Percentiles rank a stretch among this genome's conserved stretches.
Evolutionary conservation across 2,113 vertebrate genomes (phyloP).

Genomic region (Mola mola): DNA sequence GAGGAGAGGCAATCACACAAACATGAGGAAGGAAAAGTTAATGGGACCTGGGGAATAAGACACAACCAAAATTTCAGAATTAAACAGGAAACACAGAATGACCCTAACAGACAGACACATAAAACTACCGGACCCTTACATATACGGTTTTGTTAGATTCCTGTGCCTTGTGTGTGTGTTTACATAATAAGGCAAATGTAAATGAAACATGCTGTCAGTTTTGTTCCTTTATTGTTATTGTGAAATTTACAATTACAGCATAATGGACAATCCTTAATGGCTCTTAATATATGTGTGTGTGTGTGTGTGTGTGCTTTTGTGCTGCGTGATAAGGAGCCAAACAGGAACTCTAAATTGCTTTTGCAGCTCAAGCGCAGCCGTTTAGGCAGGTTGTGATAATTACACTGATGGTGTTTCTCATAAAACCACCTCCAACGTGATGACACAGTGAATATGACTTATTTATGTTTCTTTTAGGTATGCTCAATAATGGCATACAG

Average conservation of each 20-base stretch:
- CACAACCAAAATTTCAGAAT: too few species aligned
- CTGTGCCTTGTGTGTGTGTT: background rate
- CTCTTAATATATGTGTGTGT: constrained; percentile 34
- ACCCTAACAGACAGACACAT: too few species aligned
- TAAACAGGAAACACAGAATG: too few species aligned
- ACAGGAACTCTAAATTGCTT: constrained; percentile 60
- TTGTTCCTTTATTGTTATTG: constrained; percentile 53
- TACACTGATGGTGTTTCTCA: constrained; percentile 43
- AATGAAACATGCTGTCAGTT: constrained; percentile 62
- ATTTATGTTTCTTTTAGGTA: constrained; percentile 21
- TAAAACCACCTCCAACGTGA: constrained; percentile 34
- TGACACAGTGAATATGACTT: constrained; percentile 18
- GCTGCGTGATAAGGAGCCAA: constrained; percentile 46
- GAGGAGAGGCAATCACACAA: too few species aligned
- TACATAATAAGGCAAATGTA: constrained; percentile 37
- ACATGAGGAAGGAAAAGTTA: too few species aligned
- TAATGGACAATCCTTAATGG: constrained; percentile 61
- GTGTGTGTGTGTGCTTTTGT: constrained; percentile 7
- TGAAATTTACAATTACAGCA: constrained; percentile 62
- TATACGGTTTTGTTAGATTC: background rate
- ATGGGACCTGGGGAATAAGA: too few species aligned
- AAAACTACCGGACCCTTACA: too few species aligned
- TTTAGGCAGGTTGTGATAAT: constrained; percentile 60
- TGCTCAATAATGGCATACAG: background rate
- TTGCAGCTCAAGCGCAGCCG: constrained; percentile 38